Percentiles rank a stretch among this genome's conserved stretches.
These are phyloP conservation scores for Drosophila willistoni DNA, from an alignment of 1,140 invertebrate genomes.

Conservation along the genomic window DNA sequence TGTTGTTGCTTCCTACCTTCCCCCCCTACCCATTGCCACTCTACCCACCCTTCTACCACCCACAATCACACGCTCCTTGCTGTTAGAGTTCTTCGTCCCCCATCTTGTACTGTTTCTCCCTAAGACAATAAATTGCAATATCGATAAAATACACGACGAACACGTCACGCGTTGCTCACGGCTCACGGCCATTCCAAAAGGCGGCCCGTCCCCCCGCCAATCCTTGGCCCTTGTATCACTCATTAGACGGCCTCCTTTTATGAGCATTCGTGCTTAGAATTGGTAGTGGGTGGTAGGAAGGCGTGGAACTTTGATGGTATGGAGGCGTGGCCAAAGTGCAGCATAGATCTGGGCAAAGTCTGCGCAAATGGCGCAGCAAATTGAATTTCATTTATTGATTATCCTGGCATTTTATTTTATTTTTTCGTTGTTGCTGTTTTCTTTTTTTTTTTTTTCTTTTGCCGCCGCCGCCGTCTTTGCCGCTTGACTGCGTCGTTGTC, in stretches of 20 bases:
- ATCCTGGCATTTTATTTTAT: constrained; percentile 77
- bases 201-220: background rate
- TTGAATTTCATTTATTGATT: constrained; percentile 82
- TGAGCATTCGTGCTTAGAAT: constrained; percentile 31
- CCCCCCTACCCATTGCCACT: background rate
- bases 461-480: constrained; percentile 14
- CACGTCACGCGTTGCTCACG: constrained; percentile 51
- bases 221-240: constrained; percentile 34
- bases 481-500: constrained; percentile 30
- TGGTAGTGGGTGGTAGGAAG: background rate
- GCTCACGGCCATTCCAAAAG: background rate
- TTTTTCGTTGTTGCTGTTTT: constrained; percentile 36
- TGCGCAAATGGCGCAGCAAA: constrained; percentile 81
- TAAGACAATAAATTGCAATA: constrained; percentile 81
- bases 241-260: constrained; percentile 62
- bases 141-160: constrained; percentile 79
- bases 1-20: constrained; percentile 38
- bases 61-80: background rate
- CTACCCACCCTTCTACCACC: background rate
- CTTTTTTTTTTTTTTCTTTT: background rate
- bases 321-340: constrained; percentile 25
- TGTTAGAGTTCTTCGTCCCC: too few species aligned
- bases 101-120: constrained; percentile 27
- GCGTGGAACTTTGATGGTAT: background rate
- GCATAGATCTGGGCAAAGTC: constrained; percentile 50